Conservation (phyloP, 2,797 vertebrate genomes). For the Chrysocyon brachyurus region DNA sequence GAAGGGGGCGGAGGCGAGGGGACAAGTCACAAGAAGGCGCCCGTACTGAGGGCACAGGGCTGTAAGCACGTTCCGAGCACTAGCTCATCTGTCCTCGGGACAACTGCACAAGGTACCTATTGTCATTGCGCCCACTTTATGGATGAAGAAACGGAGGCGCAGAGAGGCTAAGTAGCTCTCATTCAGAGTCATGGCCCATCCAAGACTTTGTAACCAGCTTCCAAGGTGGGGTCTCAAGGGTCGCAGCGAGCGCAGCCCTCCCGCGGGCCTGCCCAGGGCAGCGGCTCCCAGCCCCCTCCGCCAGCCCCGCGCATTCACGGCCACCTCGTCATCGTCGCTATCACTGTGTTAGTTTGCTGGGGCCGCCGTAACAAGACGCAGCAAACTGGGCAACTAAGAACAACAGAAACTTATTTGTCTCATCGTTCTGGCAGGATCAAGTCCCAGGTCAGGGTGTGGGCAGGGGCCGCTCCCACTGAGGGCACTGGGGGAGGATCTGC, state of each 20-base stretch:
- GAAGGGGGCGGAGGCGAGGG: background rate
- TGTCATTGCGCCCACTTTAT: background rate
- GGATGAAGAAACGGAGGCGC: background rate
- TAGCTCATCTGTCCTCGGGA: background rate
- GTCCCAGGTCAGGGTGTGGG: background rate
- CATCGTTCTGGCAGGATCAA: background rate
- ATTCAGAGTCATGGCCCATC: background rate
- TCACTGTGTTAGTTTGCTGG: background rate
- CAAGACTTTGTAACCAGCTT: background rate
- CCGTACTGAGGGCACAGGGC: background rate
- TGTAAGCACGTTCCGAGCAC: no score
- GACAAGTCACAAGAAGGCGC: background rate
- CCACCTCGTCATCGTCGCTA: background rate
- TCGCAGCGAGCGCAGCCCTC: background rate
- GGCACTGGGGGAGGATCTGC: fast-evolving
- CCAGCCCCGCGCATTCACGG: fast-evolving
- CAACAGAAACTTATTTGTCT: background rate
- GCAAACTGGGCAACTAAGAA: background rate
- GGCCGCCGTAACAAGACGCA: background rate
- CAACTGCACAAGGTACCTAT: fast-evolving
- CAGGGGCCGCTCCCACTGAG: background rate
- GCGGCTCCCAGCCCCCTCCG: background rate
- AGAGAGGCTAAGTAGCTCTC: background rate
- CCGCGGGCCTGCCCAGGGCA: background rate
- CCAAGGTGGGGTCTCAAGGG: background rate